phyloP scores from a whole-genome alignment of 2,888 invertebrate genomes.

The Sphaeridia pumilis region DNA sequence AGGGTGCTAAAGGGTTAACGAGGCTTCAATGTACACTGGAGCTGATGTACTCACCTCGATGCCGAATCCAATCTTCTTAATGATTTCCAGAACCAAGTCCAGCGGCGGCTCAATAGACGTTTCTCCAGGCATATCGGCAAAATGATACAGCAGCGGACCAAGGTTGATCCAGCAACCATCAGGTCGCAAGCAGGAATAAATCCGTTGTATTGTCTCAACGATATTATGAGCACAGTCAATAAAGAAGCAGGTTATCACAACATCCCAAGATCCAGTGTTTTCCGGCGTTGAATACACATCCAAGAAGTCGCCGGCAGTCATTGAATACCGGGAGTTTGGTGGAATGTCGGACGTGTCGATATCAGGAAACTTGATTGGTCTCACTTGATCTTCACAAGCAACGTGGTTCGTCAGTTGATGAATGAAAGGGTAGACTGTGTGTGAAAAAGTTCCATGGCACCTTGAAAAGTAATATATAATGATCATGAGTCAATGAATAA shows the following conservation, averaged over 20 bases:
- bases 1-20: no score
- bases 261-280: constrained; percentile 62
- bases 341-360: constrained; percentile 60
- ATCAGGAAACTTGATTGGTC: constrained; percentile 73
- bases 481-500: constrained; percentile 30
- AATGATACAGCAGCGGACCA: constrained; percentile 82
- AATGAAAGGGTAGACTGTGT: constrained; percentile 84
- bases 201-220: constrained; percentile 84
- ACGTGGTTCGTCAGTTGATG: constrained; percentile 88
- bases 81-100: constrained; percentile 64
- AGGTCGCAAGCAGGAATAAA: constrained; percentile 76
- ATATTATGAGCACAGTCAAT: constrained; percentile 97
- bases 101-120: constrained; percentile 89
- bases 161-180: constrained; percentile 82
- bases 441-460: constrained; percentile 54
- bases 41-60: constrained; percentile 48
- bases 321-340: constrained; percentile 63
- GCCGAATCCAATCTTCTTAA: constrained; percentile 68
- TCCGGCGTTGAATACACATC: constrained; percentile 51
- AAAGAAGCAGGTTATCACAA: constrained; percentile 93
- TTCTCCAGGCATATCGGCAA: constrained; percentile 70
- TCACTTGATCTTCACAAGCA: constrained; percentile 65
- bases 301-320: constrained; percentile 94
- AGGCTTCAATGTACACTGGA: no score
- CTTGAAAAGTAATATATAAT: constrained; percentile 38